Evolutionary conservation across 2,113 vertebrate genomes (phyloP).

Genomic region (Crotalus tigris): DNA sequence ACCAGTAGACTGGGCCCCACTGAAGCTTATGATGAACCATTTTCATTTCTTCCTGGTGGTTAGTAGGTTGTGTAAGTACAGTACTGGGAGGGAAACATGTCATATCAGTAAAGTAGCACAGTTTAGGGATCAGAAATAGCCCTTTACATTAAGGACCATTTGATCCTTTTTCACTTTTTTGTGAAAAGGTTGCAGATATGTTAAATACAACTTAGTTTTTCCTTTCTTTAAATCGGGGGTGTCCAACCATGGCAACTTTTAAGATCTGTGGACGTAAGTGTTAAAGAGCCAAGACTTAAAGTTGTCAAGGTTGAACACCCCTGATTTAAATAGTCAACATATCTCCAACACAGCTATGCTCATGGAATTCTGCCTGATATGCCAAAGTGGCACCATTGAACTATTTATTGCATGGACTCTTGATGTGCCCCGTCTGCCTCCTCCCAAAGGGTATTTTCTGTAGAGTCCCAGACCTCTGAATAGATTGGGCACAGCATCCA

Average conservation of each 20-base stretch:
- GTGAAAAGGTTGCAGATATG: neutral
- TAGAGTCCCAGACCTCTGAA: neutral
- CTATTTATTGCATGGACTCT: neutral
- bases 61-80: neutral
- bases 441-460: neutral
- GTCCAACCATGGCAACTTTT: neutral
- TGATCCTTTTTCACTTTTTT: neutral
- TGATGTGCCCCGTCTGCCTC: neutral
- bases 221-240: neutral
- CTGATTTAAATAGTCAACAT: neutral
- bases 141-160: neutral
- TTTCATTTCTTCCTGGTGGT: neutral
- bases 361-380: neutral
- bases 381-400: neutral
- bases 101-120: neutral
- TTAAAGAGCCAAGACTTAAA: neutral
- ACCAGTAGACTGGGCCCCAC: neutral
- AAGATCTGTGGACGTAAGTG: neutral
- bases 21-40: too few species aligned
- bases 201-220: neutral
- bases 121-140: neutral
- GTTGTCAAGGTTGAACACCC: neutral
- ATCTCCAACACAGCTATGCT: neutral
- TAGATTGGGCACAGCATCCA: neutral
- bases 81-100: neutral